A percentile compares a stretch with the other conserved stretches of the same genome.
Evolutionary conservation across 2,888 invertebrate species (phyloP).

Genomic region (Xanthorhoe designata): DNA sequence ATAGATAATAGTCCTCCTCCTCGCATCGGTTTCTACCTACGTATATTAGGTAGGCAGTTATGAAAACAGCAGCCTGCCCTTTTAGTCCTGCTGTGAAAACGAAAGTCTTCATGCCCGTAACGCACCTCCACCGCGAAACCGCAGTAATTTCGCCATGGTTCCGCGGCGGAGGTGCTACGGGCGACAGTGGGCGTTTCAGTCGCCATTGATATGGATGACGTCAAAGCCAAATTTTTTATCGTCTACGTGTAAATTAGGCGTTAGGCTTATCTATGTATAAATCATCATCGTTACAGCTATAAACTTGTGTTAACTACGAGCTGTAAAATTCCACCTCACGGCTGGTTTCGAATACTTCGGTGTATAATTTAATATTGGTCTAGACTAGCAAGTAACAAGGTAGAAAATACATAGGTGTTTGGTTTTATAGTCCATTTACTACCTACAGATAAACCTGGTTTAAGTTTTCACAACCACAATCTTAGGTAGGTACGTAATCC

Average conservation of each 20-base stretch:
- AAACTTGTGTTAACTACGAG: conserved; percentile 42
- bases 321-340: conserved; percentile 32
- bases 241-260: conserved; percentile 16
- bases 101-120: too few species aligned
- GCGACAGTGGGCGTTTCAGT: background rate
- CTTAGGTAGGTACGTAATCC: background rate
- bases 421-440: background rate
- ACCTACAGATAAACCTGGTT: conserved; percentile 1
- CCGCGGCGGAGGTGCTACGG: too few species aligned
- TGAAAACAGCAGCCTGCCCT: background rate
- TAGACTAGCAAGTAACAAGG: conserved; percentile 2
- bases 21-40: too few species aligned
- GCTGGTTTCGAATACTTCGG: conserved; percentile 15
- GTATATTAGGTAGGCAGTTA: too few species aligned
- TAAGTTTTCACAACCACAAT: background rate
- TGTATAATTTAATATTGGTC: background rate
- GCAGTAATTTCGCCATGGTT: too few species aligned
- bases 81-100: background rate
- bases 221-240: background rate
- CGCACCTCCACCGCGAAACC: too few species aligned
- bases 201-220: background rate
- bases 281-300: conserved; percentile 42
- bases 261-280: conserved; percentile 35
- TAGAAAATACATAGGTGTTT: background rate
- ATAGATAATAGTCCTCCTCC: too few species aligned